A percentile compares a stretch with the other conserved stretches of the same genome.
These are phyloP conservation scores for Venusia cambrica DNA, from an alignment of 2,888 invertebrate species.

Conservation along the genomic window DNA sequence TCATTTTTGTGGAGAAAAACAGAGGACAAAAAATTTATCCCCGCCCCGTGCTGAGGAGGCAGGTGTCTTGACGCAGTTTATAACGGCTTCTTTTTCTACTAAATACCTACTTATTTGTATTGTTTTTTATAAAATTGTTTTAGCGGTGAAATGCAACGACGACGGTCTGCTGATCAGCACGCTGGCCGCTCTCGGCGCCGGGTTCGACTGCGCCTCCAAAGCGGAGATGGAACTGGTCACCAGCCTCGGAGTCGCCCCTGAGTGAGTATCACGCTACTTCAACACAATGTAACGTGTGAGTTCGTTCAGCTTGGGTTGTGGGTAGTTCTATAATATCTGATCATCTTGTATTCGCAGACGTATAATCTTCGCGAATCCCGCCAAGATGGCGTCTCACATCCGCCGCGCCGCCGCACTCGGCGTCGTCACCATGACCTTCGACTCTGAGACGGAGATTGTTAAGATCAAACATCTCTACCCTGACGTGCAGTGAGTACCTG, in stretches of 20 bases:
- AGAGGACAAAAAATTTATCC: too few relatives aligned
- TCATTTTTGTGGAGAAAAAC: too few relatives aligned
- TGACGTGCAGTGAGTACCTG: slow-evolving; percentile 90
- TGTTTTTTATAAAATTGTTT: too few relatives aligned
- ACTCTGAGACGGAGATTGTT: slow-evolving; percentile 94
- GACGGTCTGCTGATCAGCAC: slow-evolving; percentile 90
- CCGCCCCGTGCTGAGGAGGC: too few relatives aligned
- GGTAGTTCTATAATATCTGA: too few relatives aligned
- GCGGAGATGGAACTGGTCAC: slow-evolving; percentile 92
- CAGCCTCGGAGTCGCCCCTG: slow-evolving; percentile 86
- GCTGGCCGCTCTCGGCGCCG: slow-evolving; percentile 92
- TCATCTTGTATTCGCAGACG: too few relatives aligned
- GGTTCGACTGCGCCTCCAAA: slow-evolving; percentile 99
- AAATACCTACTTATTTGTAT: too few relatives aligned
- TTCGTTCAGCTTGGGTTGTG: too few relatives aligned
- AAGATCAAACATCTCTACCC: slow-evolving; percentile 93
- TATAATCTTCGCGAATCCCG: slow-evolving; percentile 98
- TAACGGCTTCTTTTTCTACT: too few relatives aligned
- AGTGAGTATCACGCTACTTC: slow-evolving; percentile 66
- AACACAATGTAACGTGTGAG: too few relatives aligned
- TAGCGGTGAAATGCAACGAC: slow-evolving; percentile 98
- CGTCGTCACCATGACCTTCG: slow-evolving; percentile 94
- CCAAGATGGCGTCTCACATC: slow-evolving; percentile 95
- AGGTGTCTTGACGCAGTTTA: too few relatives aligned
- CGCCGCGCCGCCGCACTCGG: slow-evolving; percentile 88